Base-by-base conservation (phyloP, 35 echinoderm and acorn worm species). In the Chiridota heheva region DNA sequence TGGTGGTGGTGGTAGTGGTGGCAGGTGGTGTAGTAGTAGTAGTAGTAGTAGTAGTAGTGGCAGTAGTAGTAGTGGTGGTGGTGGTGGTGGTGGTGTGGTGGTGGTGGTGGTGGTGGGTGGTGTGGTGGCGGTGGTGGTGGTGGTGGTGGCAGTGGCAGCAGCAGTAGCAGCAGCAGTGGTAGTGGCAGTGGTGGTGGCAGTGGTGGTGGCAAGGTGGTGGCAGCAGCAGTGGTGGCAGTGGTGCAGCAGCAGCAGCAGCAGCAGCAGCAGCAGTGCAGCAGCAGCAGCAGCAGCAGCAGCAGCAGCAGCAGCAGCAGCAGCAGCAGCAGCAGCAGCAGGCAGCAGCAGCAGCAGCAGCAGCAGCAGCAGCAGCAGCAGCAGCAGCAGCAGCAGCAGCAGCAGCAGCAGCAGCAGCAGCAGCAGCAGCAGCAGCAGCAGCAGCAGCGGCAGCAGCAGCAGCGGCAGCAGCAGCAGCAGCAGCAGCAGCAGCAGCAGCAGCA, bases 281-380 rank as follows among this genome's bases (percentile, higher is more conserved):
- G n/a, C 48, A 13, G 48, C n/a, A 13, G 10, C n/a, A 10, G 48
- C n/a, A 10, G 48, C 10, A 10, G 48, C n/a, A 10, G 48, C n/a
- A 10, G 48, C 10, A 10, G 48, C n/a, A 53, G 48, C n/a, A 53
- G 48, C n/a, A 53, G 48, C n/a, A 53, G 48, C n/a, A 53, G 48
- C n/a, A 53, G 48, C n/a, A 53, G 48, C n/a, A 53, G 48, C n/a
- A n/a, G n/a, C n/a, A n/a, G n/a, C n/a, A n/a, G n/a, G n/a, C n/a
- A n/a, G n/a, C n/a, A n/a, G n/a, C n/a, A 53, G 48, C n/a, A 53
- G 48, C n/a, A 53, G 48, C n/a, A 53, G 48, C n/a, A 53, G 48
- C n/a, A 53, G 48, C n/a, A 53, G 48, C n/a, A 53, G 48, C n/a
- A 53, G 48, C n/a, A 53, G 48, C n/a, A 53, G 48, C n/a, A 53